phyloP scores from a whole-genome alignment of 2,888 invertebrate genomes.

The Latrodectus hesperus region DNA sequence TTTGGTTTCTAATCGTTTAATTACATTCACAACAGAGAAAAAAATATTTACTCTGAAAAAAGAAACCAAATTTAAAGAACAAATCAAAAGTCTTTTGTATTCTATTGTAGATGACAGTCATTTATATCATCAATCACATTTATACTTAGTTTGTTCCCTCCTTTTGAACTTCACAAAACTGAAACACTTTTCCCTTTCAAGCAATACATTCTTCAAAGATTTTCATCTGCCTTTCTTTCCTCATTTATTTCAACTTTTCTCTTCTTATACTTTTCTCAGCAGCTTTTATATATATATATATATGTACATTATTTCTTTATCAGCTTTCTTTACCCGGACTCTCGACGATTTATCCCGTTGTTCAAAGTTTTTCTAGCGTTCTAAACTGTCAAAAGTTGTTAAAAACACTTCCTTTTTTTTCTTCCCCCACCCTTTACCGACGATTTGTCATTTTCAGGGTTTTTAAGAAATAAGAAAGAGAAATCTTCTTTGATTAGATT shows the following conservation, averaged over 20 bases:
- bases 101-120: conserved; percentile 3
- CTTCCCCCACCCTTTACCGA: conserved; percentile 3
- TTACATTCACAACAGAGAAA: no score
- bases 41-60: no score
- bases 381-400: conserved; percentile 61
- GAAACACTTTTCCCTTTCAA: conserved; percentile 43
- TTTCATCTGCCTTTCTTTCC: conserved; percentile 19
- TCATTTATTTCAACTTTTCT: conserved; percentile 49
- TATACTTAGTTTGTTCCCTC: conserved; percentile 21
- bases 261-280: not conserved
- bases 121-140: conserved; percentile 59
- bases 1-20: no score
- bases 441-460: conserved; percentile 45
- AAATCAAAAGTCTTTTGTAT: conserved; percentile 17
- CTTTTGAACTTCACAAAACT: conserved; percentile 36
- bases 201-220: conserved; percentile 35
- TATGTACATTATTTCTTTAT: not conserved
- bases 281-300: not conserved
- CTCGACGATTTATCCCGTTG: conserved; percentile 39
- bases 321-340: not conserved
- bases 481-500: conserved; percentile 66
- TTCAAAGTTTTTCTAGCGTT: conserved; percentile 21
- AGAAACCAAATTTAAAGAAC: no score
- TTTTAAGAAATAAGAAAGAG: conserved; percentile 30
- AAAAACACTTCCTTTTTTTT: conserved; percentile 44